Conservation (phyloP, 2,888 invertebrate genomes). For the Cenopis cana region DNA sequence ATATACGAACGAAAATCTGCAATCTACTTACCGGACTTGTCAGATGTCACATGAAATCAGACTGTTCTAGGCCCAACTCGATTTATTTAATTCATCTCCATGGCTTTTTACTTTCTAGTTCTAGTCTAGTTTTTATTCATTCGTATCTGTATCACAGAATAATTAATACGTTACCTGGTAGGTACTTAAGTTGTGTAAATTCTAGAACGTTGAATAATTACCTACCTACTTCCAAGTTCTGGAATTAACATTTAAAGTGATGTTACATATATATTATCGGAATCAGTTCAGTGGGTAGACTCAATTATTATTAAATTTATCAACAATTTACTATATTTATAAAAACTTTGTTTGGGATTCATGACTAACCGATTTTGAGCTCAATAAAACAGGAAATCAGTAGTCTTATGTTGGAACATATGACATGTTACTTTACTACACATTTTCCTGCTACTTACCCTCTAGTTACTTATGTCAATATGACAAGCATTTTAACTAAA, state of each 20-base stretch:
- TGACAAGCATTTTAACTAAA: neutral
- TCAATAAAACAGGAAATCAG: no score
- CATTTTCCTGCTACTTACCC: neutral
- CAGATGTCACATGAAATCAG: neutral
- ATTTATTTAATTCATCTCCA: neutral
- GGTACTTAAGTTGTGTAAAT: no score
- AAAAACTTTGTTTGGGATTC: neutral
- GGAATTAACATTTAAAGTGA: no score
- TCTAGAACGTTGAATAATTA: no score
- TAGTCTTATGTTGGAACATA: no score
- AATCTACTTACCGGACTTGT: neutral
- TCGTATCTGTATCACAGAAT: neutral
- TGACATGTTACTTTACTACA: no score
- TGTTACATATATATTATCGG: no score
- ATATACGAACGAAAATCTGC: constrained; percentile 19
- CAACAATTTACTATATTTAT: neutral
- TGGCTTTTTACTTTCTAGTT: neutral
- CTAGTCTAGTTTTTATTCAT: no score
- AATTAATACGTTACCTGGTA: no score
- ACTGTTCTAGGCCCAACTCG: neutral
- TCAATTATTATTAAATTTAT: no score
- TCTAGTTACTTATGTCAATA: neutral
- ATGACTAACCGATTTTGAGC: neutral
- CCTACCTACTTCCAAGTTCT: no score
- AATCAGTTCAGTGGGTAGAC: no score